Base-by-base conservation (phyloP, 2,888 invertebrate genomes). In the Fragum sueziense region DNA sequence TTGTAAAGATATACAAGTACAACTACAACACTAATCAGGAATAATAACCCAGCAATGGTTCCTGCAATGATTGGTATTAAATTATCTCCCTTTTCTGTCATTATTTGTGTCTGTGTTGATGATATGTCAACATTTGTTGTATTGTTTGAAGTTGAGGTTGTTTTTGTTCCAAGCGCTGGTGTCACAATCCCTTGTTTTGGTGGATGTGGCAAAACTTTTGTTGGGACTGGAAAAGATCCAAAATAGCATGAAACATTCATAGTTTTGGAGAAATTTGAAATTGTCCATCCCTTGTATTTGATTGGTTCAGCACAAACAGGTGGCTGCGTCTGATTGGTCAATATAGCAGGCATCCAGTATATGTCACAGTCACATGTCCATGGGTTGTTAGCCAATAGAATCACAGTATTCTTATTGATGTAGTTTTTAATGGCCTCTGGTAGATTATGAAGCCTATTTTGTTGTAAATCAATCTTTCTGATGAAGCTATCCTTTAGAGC, bases 351-450 rank as follows among this genome's bases (percentile, higher is more conserved):
- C 74, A 90, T 68, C 90, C 90, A 89, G 61, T 86, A 76, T 25
- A 85, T 74, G 41, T 74, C 70, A 77, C 90, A 90, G 80, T 87
- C 85, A 82, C 90, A 90, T 57, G 54, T 37, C 88, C 88, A 88
- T 27, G 81, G 84, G 71, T 87, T 87, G 31, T 85, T 80, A 47
- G 72, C 76, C 52, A 82, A 59, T 70, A 78, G 51, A 11, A 87
- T 25, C 11, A 59, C 31, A 34, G 80, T 70, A 37, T 82, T 78
- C 70, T 78, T 72, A 70, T 77, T 79, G 22, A 88, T 62, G 70
- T 85, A 77, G 14, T 65, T 59, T 51, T 79, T 34, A 74, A 86
- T 76, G 14, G 77, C 75, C 47, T 67, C 72, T 52, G 88, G 89
- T 65, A 89, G 70, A 27, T 85, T 72, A 27, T 52, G 67, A 27